Evolutionary conservation across 2,888 invertebrate species (phyloP).

Genomic region (Notodonta dromedarius): DNA sequence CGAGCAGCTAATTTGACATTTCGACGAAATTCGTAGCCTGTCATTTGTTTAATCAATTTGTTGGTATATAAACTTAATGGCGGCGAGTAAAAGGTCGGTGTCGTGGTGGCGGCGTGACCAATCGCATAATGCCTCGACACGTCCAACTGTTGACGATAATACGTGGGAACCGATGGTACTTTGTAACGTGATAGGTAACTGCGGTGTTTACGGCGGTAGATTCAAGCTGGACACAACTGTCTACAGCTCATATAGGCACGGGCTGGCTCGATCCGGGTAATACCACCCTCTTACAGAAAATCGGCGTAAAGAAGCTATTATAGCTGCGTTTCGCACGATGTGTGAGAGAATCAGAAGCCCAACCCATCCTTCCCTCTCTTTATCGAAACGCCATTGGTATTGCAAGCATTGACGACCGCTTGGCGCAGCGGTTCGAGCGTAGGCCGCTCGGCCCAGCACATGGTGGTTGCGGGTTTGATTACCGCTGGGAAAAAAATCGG

Average conservation of each 20-base stretch:
- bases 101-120: slow-evolving; percentile 1
- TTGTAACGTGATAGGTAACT: not conserved
- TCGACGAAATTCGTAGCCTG: not conserved
- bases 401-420: too few species aligned
- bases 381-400: too few species aligned
- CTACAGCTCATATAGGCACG: not conserved
- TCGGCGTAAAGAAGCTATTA: too few species aligned
- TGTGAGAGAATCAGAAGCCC: too few species aligned
- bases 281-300: too few species aligned
- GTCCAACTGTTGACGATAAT: slow-evolving; percentile 2
- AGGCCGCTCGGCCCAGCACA: too few species aligned
- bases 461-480: too few species aligned
- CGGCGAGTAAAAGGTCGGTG: slow-evolving; percentile 5
- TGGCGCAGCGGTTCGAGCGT: too few species aligned
- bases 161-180: slow-evolving; percentile 3
- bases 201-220: not conserved
- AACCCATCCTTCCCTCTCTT: too few species aligned
- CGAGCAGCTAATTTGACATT: slow-evolving; percentile 4
- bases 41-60: slow-evolving; percentile 7
- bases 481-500: too few species aligned
- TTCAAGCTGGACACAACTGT: too few species aligned
- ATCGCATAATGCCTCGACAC: not conserved
- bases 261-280: not conserved
- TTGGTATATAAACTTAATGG: slow-evolving; percentile 4
- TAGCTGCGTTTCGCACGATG: too few species aligned